Conservation (phyloP, 2,113 vertebrate genomes). For the Saccopteryx bilineata region DNA sequence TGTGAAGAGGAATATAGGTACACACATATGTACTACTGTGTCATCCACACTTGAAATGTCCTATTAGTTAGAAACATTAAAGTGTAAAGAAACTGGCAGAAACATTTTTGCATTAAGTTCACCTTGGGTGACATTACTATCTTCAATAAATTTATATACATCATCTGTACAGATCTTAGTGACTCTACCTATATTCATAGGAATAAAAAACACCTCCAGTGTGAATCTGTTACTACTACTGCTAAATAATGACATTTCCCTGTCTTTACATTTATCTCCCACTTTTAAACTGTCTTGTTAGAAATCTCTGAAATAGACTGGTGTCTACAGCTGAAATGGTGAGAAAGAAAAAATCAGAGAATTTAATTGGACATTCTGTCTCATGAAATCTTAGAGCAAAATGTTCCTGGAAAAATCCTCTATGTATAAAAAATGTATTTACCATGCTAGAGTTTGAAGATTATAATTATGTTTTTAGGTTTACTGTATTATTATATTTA, state of each 20-base stretch:
- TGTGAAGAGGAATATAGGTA: constrained; percentile 1
- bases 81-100: constrained; percentile 27
- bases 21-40: background rate
- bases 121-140: constrained; percentile 73
- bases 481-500: constrained; percentile 67
- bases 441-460: constrained; percentile 38
- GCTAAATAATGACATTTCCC: constrained; percentile 29
- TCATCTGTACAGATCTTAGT: background rate
- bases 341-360: background rate
- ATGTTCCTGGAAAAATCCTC: constrained; percentile 60
- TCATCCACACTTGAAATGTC: constrained; percentile 41
- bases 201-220: constrained; percentile 57
- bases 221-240: constrained; percentile 20
- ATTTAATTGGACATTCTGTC: constrained; percentile 66
- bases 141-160: constrained; percentile 15
- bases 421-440: constrained; percentile 28
- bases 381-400: constrained; percentile 17
- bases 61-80: constrained; percentile 79
- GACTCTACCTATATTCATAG: constrained; percentile 15
- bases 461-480: constrained; percentile 72
- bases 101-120: constrained; percentile 78
- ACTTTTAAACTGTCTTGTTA: constrained; percentile 45
- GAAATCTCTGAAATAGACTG: constrained; percentile 60
- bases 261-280: constrained; percentile 66
- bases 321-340: background rate